Evolutionary conservation across 1,140 invertebrate genomes (phyloP).

Genomic region (Diuraphis noxia): DNA sequence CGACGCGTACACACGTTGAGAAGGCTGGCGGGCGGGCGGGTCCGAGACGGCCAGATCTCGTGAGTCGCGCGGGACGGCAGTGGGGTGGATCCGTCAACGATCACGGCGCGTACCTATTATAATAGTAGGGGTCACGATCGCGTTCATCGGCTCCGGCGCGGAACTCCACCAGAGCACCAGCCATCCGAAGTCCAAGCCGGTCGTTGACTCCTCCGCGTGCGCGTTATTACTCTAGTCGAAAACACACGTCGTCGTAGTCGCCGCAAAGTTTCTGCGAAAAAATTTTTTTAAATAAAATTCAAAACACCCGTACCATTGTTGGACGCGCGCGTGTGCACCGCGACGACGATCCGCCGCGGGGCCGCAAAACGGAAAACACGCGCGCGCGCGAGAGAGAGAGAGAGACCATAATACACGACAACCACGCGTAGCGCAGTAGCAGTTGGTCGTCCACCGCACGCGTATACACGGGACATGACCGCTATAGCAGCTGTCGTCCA

Average conservation of each 20-base stretch:
- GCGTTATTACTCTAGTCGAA: neutral
- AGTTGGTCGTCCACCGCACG: neutral
- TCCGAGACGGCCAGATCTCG: neutral
- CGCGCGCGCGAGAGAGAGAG: no score
- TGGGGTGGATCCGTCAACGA: conserved; percentile 32
- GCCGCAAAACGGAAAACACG: neutral
- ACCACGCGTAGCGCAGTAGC: neutral
- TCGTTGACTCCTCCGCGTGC: conserved; percentile 41
- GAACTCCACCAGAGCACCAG: conserved; percentile 34
- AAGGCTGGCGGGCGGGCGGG: neutral
- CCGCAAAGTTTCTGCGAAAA: neutral
- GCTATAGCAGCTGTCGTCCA: neutral
- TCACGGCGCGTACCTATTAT: neutral
- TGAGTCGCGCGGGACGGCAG: neutral
- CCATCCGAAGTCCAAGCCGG: conserved; percentile 52
- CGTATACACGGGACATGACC: conserved; percentile 15
- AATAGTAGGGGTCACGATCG: conserved; percentile 49
- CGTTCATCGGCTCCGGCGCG: conserved; percentile 19
- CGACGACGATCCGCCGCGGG: neutral
- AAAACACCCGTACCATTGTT: neutral
- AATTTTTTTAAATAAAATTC: neutral
- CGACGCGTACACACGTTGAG: no score
- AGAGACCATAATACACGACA: neutral
- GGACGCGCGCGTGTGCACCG: neutral
- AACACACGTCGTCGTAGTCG: neutral